Evolutionary conservation across 2,888 invertebrate genomes (phyloP).

Genomic region (Hyposoter didymator): DNA sequence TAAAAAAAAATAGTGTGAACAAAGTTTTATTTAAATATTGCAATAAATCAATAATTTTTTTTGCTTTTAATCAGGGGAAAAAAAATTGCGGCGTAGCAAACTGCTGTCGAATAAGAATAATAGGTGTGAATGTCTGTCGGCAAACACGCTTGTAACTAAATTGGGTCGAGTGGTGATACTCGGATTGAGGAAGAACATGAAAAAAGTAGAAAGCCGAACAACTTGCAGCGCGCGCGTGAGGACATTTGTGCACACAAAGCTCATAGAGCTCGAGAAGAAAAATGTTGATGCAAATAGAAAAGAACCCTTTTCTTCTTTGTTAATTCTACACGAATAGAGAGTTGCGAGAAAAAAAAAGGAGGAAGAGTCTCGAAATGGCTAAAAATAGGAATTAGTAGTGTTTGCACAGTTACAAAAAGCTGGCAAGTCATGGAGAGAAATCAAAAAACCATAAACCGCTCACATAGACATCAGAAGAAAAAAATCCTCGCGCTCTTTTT

Average conservation of each 20-base stretch:
- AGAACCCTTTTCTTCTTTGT: slow-evolving; percentile 16
- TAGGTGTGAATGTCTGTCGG: slow-evolving; percentile 40
- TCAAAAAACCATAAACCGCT: not conserved
- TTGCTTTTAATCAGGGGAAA: not conserved
- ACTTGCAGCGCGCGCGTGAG: slow-evolving; percentile 35
- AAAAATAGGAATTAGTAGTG: not conserved
- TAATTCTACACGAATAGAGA: not conserved
- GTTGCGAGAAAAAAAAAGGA: not conserved
- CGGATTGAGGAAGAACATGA: slow-evolving; percentile 33
- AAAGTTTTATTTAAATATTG: not conserved
- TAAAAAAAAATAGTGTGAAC: not conserved
- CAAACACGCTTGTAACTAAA: slow-evolving; percentile 29
- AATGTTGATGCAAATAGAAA: slow-evolving; percentile 18
- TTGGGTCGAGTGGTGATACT: slow-evolving; percentile 48
- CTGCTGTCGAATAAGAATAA: slow-evolving; percentile 4
- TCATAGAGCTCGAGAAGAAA: slow-evolving; percentile 4
- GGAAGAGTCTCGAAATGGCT: too few relatives aligned
- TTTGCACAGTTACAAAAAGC: not conserved
- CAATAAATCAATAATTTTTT: not conserved
- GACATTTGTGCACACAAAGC: not conserved
- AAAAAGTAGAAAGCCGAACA: slow-evolving; percentile 62
- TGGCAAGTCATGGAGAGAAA: not conserved
- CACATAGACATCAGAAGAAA: not conserved
- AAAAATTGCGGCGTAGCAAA: not conserved
- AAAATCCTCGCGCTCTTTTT: not conserved